A percentile compares a stretch with the other conserved stretches of the same genome.
phyloP scores from a whole-genome alignment of 2,797 vertebrate species.

The Selene dorsalis region DNA sequence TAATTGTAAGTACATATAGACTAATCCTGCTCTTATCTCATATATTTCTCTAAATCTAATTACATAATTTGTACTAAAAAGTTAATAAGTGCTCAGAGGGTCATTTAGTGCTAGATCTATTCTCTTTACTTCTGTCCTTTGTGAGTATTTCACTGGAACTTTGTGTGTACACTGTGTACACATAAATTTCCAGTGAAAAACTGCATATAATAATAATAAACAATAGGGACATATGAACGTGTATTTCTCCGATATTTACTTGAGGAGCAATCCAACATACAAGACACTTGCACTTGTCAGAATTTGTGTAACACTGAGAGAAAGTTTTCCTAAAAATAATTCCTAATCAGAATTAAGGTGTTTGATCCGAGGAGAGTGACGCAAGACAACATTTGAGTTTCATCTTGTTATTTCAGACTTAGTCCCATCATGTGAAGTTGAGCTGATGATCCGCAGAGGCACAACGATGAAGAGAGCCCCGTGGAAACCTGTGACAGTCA shows the following conservation, averaged over 20 bases:
- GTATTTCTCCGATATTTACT: neutral
- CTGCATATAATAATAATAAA: neutral
- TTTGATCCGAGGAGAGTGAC: neutral
- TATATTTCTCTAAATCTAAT: too few relatives aligned
- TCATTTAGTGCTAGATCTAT: too few relatives aligned
- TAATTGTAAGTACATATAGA: too few relatives aligned
- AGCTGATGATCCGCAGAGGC: neutral
- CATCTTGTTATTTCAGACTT: constrained; percentile 32
- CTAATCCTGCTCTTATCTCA: too few relatives aligned
- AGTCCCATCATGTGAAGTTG: constrained; percentile 41
- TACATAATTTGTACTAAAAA: too few relatives aligned
- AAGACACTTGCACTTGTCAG: too few relatives aligned
- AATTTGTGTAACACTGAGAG: neutral
- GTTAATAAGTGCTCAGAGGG: too few relatives aligned
- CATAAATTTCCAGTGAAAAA: too few relatives aligned
- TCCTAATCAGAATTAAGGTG: neutral
- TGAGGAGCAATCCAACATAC: too few relatives aligned
- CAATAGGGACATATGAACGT: neutral
- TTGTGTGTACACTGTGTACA: too few relatives aligned
- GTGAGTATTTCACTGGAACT: too few relatives aligned
- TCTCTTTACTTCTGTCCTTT: too few relatives aligned
- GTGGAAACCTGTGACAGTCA: constrained; percentile 24
- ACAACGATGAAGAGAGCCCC: neutral
- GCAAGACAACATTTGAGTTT: neutral
- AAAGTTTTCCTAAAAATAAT: neutral